phyloP scores from a whole-genome alignment of 2,113 vertebrate species.

The Balaeniceps rex region DNA sequence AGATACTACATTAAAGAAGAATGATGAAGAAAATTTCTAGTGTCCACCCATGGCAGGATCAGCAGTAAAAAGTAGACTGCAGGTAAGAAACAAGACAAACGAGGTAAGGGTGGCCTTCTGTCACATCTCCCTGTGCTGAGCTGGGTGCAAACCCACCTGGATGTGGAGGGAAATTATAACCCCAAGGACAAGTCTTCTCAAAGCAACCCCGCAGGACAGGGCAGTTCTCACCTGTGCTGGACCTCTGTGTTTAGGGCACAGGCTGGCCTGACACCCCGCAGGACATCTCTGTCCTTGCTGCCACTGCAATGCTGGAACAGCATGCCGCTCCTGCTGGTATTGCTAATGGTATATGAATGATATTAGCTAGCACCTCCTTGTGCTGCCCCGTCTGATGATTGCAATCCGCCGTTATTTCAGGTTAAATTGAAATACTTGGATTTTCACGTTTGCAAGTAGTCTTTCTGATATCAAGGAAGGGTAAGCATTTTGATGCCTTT shows the following conservation, averaged over 20 bases:
- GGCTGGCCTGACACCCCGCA: not conserved
- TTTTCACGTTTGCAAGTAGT: not conserved
- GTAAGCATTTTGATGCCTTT: not conserved
- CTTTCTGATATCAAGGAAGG: not conserved
- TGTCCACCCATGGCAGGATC: not conserved
- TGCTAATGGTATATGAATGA: fast-evolving
- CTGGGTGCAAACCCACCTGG: not conserved
- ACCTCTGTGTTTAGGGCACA: not conserved
- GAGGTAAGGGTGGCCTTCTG: not conserved
- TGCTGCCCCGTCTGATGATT: not conserved
- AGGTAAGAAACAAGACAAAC: not conserved
- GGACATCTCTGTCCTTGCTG: not conserved
- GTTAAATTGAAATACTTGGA: not conserved
- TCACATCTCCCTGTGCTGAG: not conserved
- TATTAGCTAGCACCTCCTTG: not conserved
- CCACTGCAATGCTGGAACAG: no score
- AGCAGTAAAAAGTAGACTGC: not conserved
- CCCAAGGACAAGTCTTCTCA: not conserved
- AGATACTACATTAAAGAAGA: not conserved
- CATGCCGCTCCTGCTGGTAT: not conserved
- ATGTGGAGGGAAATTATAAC: not conserved
- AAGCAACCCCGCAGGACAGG: not conserved
- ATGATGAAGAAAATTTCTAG: not conserved
- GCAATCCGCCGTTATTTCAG: not conserved
- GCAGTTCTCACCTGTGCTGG: not conserved